A percentile compares a stretch with the other conserved stretches of the same genome.
phyloP scores from a whole-genome alignment of 2,888 invertebrate genomes.

The Lypha dubia region DNA sequence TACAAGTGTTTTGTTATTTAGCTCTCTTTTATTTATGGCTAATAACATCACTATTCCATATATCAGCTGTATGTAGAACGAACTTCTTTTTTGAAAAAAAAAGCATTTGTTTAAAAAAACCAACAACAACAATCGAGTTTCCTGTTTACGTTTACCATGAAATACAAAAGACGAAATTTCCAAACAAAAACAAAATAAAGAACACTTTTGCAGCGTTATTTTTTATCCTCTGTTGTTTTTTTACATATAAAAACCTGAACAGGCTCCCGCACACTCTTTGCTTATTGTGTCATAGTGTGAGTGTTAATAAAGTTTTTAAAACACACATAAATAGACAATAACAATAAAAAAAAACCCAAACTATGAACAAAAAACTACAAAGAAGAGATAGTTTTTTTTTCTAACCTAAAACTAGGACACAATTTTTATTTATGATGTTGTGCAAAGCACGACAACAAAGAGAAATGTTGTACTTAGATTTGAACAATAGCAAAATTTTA shows the following conservation, averaged over 20 bases:
- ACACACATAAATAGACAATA: conserved; percentile 55
- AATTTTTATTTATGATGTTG: conserved; percentile 39
- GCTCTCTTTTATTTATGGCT: conserved; percentile 37
- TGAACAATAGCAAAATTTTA: not conserved
- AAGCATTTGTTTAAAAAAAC: conserved; percentile 29
- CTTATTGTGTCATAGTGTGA: conserved; percentile 3
- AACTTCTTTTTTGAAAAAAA: conserved; percentile 12
- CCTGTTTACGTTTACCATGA: conserved; percentile 54
- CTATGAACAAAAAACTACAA: too few species aligned
- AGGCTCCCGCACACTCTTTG: not conserved
- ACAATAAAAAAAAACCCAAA: conserved; percentile 31
- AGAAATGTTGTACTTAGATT: conserved; percentile 30
- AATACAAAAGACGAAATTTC: conserved; percentile 6
- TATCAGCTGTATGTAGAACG: conserved; percentile 41
- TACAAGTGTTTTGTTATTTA: conserved; percentile 40
- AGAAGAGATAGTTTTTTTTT: too few species aligned
- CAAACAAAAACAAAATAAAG: conserved; percentile 38
- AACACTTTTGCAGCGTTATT: conserved; percentile 35
- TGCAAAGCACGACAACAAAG: conserved; percentile 3
- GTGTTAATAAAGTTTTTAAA: conserved; percentile 53
- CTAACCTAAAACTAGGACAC: conserved; percentile 35
- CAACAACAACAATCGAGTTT: conserved; percentile 30
- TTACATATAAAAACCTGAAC: not conserved
- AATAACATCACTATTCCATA: conserved; percentile 49
- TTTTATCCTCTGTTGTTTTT: conserved; percentile 9